phyloP scores from a whole-genome alignment of 2,797 vertebrate species.

The Karalla daura region DNA sequence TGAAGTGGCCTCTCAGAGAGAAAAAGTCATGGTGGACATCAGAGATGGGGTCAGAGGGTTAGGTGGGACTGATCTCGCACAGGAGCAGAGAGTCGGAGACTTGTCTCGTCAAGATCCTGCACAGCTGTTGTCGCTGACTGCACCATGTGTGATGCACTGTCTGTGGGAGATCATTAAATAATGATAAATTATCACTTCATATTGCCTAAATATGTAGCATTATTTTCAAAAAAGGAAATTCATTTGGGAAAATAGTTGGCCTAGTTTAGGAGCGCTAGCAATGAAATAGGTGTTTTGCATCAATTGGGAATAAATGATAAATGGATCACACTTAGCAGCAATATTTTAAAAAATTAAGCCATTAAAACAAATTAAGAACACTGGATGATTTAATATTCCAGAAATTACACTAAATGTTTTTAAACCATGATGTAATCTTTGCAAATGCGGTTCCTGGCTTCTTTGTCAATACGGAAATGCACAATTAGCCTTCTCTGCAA shows the following conservation, averaged over 20 bases:
- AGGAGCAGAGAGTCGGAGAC: constrained; percentile 26
- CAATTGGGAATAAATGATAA: constrained; percentile 82
- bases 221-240: constrained; percentile 56
- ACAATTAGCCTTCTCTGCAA: not conserved
- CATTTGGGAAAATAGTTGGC: constrained; percentile 74
- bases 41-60: constrained; percentile 36
- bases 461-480: not conserved
- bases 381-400: constrained; percentile 13
- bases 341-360: constrained; percentile 69
- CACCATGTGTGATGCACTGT: constrained; percentile 63
- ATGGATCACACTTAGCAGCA: constrained; percentile 69
- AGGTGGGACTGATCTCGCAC: constrained; percentile 1
- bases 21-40: constrained; percentile 28
- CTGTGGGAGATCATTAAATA: constrained; percentile 77
- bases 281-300: constrained; percentile 70
- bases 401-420: constrained; percentile 16
- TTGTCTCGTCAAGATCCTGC: constrained; percentile 48
- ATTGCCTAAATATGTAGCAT: constrained; percentile 73
- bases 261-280: constrained; percentile 72
- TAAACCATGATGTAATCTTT: constrained; percentile 2
- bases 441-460: constrained; percentile 14
- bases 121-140: constrained; percentile 73
- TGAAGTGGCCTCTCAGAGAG: constrained; percentile 18
- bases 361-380: constrained; percentile 57
- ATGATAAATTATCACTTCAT: constrained; percentile 79